These are phyloP conservation scores for Taxidea taxus DNA, from an alignment of 2,113 vertebrate genomes.

Conservation along the genomic window DNA sequence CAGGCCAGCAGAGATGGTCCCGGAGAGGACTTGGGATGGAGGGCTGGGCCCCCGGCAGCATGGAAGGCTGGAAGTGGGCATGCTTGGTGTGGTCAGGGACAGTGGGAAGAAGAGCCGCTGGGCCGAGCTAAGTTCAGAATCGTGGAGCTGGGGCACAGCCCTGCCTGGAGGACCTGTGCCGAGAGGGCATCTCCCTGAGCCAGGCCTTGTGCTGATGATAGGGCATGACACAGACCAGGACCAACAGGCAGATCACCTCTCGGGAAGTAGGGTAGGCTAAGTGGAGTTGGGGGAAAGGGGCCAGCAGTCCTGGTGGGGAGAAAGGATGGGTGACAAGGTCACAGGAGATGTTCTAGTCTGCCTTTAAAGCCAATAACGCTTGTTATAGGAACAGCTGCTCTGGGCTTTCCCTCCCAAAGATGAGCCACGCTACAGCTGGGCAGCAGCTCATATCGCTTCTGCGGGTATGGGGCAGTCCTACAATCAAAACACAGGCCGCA, in stretches of 20 bases:
- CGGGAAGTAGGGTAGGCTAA: neutral
- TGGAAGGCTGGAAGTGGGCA: neutral
- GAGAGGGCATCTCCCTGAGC: neutral
- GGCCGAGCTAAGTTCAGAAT: neutral
- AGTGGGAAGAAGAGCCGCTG: accelerated
- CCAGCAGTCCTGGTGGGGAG: neutral
- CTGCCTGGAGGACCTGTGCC: accelerated
- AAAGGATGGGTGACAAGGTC: neutral
- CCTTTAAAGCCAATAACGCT: neutral
- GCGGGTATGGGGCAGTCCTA: accelerated
- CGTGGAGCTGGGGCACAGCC: no score
- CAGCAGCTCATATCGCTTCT: accelerated
- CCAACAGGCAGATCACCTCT: neutral
- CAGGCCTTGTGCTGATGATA: neutral
- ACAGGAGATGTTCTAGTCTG: neutral
- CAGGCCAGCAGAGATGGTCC: neutral
- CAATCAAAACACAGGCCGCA: neutral
- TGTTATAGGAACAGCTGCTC: neutral
- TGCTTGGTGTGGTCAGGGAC: neutral
- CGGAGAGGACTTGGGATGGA: neutral
- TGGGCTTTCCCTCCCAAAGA: neutral
- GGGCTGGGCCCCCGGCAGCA: neutral
- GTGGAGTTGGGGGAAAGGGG: no score
- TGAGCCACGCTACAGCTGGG: accelerated
- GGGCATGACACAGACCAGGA: no score